Percentiles rank a stretch among this genome's conserved stretches.
Conservation (phyloP, 2,797 vertebrate species). For the Micropoecilia bifurca region DNA sequence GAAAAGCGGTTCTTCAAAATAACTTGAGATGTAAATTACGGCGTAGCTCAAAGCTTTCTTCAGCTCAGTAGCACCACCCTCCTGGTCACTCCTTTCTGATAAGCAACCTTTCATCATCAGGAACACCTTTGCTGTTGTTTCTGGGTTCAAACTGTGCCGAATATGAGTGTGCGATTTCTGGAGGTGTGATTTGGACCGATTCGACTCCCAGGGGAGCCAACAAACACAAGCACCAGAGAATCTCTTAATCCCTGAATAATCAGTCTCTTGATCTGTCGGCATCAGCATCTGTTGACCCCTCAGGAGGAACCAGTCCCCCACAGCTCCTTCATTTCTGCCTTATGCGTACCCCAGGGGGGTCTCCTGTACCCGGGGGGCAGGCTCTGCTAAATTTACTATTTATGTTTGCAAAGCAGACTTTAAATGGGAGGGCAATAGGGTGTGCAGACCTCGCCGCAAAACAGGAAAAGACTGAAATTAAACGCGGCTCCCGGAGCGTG, state of each 20-base stretch:
- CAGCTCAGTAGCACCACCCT: constrained; percentile 5
- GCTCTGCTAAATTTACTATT: constrained; percentile 60
- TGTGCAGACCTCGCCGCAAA: constrained; percentile 21
- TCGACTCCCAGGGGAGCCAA: constrained; percentile 62
- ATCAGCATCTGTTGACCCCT: constrained; percentile 68
- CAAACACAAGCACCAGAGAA: constrained; percentile 73
- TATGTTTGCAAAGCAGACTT: constrained; percentile 17
- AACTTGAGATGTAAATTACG: constrained; percentile 22
- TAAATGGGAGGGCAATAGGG: constrained; percentile 23
- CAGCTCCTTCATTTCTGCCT: constrained; percentile 56
- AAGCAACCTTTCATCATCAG: constrained; percentile 54
- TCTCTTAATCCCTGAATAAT: constrained; percentile 78
- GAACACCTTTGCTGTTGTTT: constrained; percentile 34
- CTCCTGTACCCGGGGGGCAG: constrained; percentile 2
- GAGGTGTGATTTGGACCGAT: constrained; percentile 74
- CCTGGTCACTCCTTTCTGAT: constrained; percentile 38
- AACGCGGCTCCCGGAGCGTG: constrained; percentile 32
- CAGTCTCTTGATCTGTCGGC: constrained; percentile 74
- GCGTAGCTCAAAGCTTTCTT: constrained; percentile 12
- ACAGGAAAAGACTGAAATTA: constrained; percentile 48
- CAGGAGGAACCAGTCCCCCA: constrained; percentile 55
- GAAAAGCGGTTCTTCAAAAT: constrained; percentile 15
- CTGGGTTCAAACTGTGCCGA: constrained; percentile 48
- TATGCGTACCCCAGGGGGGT: constrained; percentile 39
- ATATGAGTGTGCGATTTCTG: constrained; percentile 70